Evolutionary conservation across 2,888 invertebrate genomes (phyloP).

Genomic region (Hemicrepidius hirtus): DNA sequence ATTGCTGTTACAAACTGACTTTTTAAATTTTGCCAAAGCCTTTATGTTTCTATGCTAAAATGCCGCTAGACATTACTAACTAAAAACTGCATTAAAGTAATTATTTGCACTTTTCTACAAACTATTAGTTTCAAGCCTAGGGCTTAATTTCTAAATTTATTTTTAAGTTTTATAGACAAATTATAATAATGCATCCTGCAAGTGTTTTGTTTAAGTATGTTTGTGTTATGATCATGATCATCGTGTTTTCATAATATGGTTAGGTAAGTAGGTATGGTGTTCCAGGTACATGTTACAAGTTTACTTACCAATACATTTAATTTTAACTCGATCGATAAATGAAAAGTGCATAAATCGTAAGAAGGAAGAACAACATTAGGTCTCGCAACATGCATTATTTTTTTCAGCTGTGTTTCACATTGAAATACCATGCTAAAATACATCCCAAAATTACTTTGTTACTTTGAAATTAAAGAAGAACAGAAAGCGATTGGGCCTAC

Average conservation of each 20-base stretch:
- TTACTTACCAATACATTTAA: conserved; percentile 40
- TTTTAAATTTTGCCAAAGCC: conserved; percentile 22
- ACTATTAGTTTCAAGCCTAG: conserved; percentile 32
- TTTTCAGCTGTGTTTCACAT: conserved; percentile 9
- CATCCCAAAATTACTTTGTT: background rate
- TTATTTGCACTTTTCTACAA: conserved; percentile 21
- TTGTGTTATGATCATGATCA: conserved; percentile 34
- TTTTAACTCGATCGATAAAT: conserved; percentile 22
- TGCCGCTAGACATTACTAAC: conserved; percentile 38
- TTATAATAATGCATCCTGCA: conserved; percentile 46
- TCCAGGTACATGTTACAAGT: conserved; percentile 21
- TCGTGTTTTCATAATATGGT: conserved; percentile 14
- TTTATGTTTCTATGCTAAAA: conserved; percentile 38
- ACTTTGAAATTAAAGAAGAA: background rate
- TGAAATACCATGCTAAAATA: conserved; percentile 10
- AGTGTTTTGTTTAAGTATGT: conserved; percentile 36
- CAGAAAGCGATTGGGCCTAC: conserved; percentile 10
- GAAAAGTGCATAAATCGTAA: conserved; percentile 20
- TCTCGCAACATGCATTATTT: conserved; percentile 49
- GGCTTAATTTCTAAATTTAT: background rate
- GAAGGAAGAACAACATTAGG: conserved; percentile 11
- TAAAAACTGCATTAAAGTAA: conserved; percentile 21
- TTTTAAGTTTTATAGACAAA: conserved; percentile 21
- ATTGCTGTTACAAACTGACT: conserved; percentile 19
- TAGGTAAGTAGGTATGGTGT: conserved; percentile 34